Percentiles rank a stretch among this genome's conserved stretches.
Conservation (phyloP, 2,888 invertebrate species). For the Herminia tarsipennalis region DNA sequence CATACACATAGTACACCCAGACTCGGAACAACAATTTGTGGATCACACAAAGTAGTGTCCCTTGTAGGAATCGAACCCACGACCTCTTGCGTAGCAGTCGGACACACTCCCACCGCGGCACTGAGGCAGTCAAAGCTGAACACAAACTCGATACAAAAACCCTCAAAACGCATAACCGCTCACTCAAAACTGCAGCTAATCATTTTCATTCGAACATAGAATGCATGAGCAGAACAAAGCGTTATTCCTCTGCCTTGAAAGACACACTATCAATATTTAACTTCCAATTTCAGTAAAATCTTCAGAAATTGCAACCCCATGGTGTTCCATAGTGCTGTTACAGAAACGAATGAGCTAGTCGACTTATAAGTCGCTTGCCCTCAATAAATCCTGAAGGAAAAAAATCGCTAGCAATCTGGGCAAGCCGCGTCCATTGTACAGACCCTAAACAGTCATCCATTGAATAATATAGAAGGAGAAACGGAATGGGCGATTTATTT, state of each 20-base stretch:
- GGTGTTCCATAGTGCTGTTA: constrained; percentile 2
- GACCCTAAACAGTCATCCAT: constrained; percentile 11
- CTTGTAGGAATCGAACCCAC: too few relatives aligned
- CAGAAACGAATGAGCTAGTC: constrained; percentile 6
- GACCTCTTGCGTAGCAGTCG: too few relatives aligned
- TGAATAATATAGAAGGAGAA: constrained; percentile 19
- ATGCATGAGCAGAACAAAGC: background rate
- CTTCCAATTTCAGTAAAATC: constrained; percentile 4
- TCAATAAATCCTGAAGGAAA: constrained; percentile 8
- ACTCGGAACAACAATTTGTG: too few relatives aligned
- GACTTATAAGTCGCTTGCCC: constrained; percentile 7
- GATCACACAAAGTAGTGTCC: too few relatives aligned
- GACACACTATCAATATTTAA: constrained; percentile 11
- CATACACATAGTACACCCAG: too few relatives aligned
- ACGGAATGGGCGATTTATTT: constrained; percentile 50
- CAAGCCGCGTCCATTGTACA: constrained; percentile 6
- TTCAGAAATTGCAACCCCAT: background rate
- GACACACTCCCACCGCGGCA: too few relatives aligned
- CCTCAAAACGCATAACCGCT: too few relatives aligned
- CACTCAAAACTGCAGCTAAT: constrained; percentile 4
- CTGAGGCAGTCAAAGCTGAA: too few relatives aligned
- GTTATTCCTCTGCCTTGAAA: constrained; percentile 11
- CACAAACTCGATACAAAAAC: too few relatives aligned
- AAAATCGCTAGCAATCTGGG: constrained; percentile 7
- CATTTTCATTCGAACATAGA: background rate